Conservation (phyloP, 2,888 invertebrate species). For the Aleiodes testaceus region DNA sequence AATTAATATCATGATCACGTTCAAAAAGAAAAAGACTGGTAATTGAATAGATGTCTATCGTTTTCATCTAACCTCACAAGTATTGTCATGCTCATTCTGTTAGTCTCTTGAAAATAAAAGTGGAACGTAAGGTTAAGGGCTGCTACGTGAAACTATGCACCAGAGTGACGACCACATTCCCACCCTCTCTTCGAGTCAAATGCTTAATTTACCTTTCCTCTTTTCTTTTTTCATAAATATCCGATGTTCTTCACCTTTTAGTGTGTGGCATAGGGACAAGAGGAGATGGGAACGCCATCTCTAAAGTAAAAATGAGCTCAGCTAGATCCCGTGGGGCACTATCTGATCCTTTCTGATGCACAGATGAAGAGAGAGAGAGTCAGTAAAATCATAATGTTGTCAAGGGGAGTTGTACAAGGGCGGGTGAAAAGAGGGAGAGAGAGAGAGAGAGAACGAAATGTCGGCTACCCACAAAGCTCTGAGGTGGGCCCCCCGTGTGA, state of each 20-base stretch:
- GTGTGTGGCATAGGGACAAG: background rate
- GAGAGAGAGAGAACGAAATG: slow-evolving; percentile 42
- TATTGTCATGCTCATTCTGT: background rate
- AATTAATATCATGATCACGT: slow-evolving; percentile 31
- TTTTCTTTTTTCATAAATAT: slow-evolving; percentile 18
- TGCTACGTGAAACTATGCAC: slow-evolving; percentile 62
- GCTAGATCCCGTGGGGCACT: background rate
- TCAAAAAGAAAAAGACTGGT: background rate
- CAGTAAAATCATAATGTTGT: slow-evolving; percentile 62
- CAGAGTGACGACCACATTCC: slow-evolving; percentile 54
- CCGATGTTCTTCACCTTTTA: slow-evolving; percentile 4
- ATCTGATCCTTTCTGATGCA: slow-evolving; percentile 43
- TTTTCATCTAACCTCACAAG: slow-evolving; percentile 12
- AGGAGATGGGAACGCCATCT: slow-evolving; percentile 3
- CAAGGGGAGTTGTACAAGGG: slow-evolving; percentile 27
- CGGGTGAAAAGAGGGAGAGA: slow-evolving; percentile 26
- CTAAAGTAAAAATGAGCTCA: slow-evolving; percentile 10
- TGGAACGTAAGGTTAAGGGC: slow-evolving; percentile 51
- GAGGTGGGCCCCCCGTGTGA: slow-evolving; percentile 56
- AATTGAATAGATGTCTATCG: slow-evolving; percentile 22
- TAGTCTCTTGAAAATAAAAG: slow-evolving; percentile 32
- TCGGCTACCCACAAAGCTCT: slow-evolving; percentile 63
- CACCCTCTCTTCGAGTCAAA: slow-evolving; percentile 45
- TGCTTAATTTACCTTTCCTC: no score
- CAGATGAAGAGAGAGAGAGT: slow-evolving; percentile 48